phyloP scores from a whole-genome alignment of 2,888 invertebrate genomes.

The Ptychoptera albimana region DNA sequence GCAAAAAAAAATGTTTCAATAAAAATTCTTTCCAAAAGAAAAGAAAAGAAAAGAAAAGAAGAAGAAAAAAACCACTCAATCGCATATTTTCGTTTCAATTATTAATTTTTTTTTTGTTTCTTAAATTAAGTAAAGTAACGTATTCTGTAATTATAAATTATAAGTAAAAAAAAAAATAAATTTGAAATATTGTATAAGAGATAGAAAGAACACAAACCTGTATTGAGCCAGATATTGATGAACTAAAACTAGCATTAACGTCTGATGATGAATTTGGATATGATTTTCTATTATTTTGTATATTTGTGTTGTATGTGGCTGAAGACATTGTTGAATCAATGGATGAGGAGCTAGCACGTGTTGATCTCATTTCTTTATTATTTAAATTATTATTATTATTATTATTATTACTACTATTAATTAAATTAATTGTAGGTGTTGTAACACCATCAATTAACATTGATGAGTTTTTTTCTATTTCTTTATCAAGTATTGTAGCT shows the following conservation, averaged over 20 bases:
- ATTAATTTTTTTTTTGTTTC: too few relatives aligned
- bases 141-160: neutral
- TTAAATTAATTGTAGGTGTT: constrained; percentile 5
- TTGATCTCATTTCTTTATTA: neutral
- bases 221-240: constrained; percentile 29
- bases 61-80: too few relatives aligned
- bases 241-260: constrained; percentile 28
- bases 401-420: constrained; percentile 3
- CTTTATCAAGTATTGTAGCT: constrained; percentile 4
- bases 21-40: too few relatives aligned
- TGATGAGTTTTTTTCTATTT: neutral
- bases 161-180: neutral
- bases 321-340: constrained; percentile 2
- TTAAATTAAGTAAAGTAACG: too few relatives aligned
- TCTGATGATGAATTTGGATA: constrained; percentile 17
- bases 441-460: constrained; percentile 1
- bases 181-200: neutral
- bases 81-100: too few relatives aligned
- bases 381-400: constrained; percentile 1
- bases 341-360: neutral
- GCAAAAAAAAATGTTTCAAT: too few relatives aligned
- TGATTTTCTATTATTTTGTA: constrained; percentile 19
- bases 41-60: too few relatives aligned
- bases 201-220: constrained; percentile 22
- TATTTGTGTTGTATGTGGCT: constrained; percentile 8